These are phyloP conservation scores for Brachionus calyciflorus DNA, from an alignment of 1,140 invertebrate genomes.

Conservation along the genomic window DNA sequence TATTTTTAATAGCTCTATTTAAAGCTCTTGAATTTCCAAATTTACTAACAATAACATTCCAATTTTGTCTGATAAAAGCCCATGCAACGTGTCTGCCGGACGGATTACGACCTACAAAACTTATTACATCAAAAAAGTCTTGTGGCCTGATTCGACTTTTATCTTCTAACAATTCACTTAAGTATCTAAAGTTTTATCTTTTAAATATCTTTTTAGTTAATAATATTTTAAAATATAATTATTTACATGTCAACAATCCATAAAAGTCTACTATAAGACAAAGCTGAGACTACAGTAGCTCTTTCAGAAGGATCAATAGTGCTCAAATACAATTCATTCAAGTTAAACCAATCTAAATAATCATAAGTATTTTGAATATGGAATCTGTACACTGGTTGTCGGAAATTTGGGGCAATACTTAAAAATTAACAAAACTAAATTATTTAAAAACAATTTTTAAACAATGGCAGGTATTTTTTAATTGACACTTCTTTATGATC, in stretches of 20 bases:
- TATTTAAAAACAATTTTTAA: no score
- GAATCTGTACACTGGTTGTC: slow-evolving; percentile 15
- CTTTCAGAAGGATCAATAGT: slow-evolving; percentile 22
- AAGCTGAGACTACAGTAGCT: background rate
- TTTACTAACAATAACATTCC: background rate
- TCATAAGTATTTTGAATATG: slow-evolving; percentile 35
- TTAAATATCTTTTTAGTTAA: background rate
- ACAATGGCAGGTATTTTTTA: no score
- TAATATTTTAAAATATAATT: background rate
- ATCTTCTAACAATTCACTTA: slow-evolving; percentile 1
- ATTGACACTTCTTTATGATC: no score
- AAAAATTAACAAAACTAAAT: no score
- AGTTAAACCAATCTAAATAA: slow-evolving; percentile 32
- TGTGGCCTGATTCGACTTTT: slow-evolving; percentile 9
- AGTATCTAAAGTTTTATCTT: background rate
- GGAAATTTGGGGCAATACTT: slow-evolving; percentile 9
- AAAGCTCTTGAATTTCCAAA: slow-evolving; percentile 27
- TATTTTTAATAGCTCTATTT: slow-evolving; percentile 12
- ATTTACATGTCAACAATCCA: slow-evolving; percentile 36
- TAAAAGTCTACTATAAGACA: slow-evolving; percentile 1
- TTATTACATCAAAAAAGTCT: slow-evolving; percentile 40
- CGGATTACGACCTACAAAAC: slow-evolving; percentile 2
- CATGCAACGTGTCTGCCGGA: slow-evolving; percentile 18
- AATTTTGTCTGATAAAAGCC: slow-evolving; percentile 17
- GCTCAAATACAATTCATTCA: slow-evolving; percentile 12